Percentiles rank a stretch among this genome's conserved stretches.
These are phyloP conservation scores for Fundulus diaphanus DNA, from an alignment of 2,797 vertebrate genomes.

Conservation along the genomic window DNA sequence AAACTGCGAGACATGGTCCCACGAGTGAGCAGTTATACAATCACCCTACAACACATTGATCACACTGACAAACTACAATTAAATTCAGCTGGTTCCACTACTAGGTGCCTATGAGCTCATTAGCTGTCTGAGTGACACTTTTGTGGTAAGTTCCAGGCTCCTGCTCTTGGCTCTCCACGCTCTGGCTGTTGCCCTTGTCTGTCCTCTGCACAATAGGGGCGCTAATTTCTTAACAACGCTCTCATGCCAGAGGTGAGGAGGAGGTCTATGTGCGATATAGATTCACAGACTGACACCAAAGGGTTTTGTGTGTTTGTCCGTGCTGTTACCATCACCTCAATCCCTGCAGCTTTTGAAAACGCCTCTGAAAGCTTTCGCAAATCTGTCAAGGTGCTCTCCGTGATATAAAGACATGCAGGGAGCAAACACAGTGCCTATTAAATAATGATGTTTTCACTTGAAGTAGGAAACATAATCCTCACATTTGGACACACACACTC, in stretches of 20 bases:
- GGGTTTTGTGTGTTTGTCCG: slow-evolving; percentile 42
- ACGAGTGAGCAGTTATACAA: slow-evolving; percentile 22
- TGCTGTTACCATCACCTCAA: slow-evolving; percentile 38
- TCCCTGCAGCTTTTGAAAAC: slow-evolving; percentile 48
- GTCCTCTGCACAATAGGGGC: slow-evolving; percentile 64
- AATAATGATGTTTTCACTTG: slow-evolving; percentile 40
- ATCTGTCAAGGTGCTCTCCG: slow-evolving; percentile 47
- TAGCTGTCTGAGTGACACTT: slow-evolving; percentile 54
- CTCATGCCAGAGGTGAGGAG: slow-evolving; percentile 46
- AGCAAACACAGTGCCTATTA: slow-evolving; percentile 16
- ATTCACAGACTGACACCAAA: slow-evolving; percentile 52
- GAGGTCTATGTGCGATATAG: slow-evolving; percentile 61
- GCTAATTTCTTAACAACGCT: slow-evolving; percentile 48
- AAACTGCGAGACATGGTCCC: slow-evolving; percentile 18
- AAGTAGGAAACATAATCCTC: slow-evolving; percentile 34
- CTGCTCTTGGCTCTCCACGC: slow-evolving; percentile 27
- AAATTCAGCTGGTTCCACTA: slow-evolving; percentile 19
- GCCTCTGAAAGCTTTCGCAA: slow-evolving; percentile 44
- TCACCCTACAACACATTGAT: slow-evolving; percentile 16
- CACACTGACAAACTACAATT: slow-evolving; percentile 36
- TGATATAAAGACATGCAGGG: slow-evolving; percentile 23
- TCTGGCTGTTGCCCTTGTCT: slow-evolving; percentile 60
- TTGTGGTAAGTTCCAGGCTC: slow-evolving; percentile 31
- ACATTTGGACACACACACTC: slow-evolving; percentile 19
- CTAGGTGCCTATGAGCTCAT: slow-evolving; percentile 36